phyloP scores from a whole-genome alignment of 2,797 vertebrate genomes.

The Sphenopsis melanotis region DNA sequence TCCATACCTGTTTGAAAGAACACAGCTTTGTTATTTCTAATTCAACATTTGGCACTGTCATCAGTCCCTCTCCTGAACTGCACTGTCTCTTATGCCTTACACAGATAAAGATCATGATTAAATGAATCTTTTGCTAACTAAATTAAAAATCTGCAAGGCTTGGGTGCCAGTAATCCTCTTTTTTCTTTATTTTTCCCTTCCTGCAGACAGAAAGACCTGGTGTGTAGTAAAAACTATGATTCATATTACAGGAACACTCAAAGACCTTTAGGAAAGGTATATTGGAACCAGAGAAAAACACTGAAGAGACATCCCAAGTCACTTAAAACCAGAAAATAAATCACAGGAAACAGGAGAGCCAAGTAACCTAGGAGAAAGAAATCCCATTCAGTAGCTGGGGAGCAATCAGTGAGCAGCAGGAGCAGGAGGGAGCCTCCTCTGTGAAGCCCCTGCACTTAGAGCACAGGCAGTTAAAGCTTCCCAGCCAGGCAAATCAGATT shows the following conservation, averaged over 20 bases:
- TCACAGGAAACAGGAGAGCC: neutral
- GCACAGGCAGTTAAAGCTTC: neutral
- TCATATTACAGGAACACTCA: neutral
- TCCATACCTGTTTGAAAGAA: neutral
- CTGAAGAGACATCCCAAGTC: neutral
- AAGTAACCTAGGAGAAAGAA: neutral
- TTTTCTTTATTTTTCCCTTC: rapidly evolving
- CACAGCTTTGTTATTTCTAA: neutral
- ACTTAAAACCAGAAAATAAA: neutral
- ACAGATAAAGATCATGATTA: neutral
- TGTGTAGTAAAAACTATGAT: neutral
- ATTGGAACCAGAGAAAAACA: neutral
- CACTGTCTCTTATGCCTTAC: neutral
- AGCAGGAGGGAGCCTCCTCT: neutral
- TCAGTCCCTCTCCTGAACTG: neutral
- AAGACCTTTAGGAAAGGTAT: neutral
- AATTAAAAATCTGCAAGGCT: neutral
- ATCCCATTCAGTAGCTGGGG: neutral
- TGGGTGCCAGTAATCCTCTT: neutral
- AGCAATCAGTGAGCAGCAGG: neutral
- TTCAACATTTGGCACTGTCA: neutral
- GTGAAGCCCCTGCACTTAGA: neutral
- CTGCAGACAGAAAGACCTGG: neutral
- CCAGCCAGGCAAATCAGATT: neutral
- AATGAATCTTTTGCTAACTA: neutral